These are phyloP conservation scores for Alfaro cultratus DNA, from an alignment of 2,797 vertebrate species.

Conservation along the genomic window DNA sequence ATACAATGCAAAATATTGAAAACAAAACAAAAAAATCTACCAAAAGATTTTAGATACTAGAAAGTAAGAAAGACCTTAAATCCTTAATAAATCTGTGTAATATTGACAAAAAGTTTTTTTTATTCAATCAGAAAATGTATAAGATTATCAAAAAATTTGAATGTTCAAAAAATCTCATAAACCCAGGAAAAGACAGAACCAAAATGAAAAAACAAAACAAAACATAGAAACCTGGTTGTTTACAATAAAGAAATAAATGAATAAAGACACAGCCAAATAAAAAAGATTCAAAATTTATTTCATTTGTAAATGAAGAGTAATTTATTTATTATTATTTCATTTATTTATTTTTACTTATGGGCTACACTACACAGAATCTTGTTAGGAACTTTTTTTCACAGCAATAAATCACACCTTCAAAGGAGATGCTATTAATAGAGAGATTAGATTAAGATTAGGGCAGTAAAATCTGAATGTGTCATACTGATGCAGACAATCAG, in stretches of 20 bases:
- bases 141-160: neutral
- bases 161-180: neutral
- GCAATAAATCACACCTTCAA: constrained; percentile 75
- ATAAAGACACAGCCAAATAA: neutral
- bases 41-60: neutral
- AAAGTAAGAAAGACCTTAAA: neutral
- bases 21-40: neutral
- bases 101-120: neutral
- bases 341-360: neutral
- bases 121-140: neutral
- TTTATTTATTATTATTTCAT: neutral
- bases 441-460: constrained; percentile 77
- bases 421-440: constrained; percentile 53
- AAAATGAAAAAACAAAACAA: neutral
- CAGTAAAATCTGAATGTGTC: constrained; percentile 67
- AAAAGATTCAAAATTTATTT: neutral
- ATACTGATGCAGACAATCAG: constrained; percentile 73
- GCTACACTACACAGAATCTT: constrained; percentile 39
- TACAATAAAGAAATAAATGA: neutral
- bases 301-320: neutral
- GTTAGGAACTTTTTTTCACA: constrained; percentile 34
- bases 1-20: neutral
- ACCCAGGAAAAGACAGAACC: neutral
- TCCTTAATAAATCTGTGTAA: neutral
- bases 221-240: neutral